Base-by-base conservation (phyloP, 2,113 vertebrate species). In the Ornithorhynchus anatinus region DNA sequence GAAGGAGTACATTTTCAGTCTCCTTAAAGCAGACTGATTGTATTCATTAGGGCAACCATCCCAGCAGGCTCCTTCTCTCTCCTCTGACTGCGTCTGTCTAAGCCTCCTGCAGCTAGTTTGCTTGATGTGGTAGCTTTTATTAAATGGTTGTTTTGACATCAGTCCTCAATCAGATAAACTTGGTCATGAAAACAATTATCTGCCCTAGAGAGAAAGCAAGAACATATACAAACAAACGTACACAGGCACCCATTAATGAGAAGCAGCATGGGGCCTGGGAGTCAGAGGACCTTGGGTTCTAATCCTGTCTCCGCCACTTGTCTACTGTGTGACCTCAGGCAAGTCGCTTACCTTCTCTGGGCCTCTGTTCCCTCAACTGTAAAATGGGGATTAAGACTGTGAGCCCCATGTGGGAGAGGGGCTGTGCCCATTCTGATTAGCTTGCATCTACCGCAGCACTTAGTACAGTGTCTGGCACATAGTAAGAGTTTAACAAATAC, bases 91-190 rank as follows among this genome's bases (percentile, higher is more conserved):
- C 16, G 53, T 58, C 42, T 50, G 19, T 11, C 40, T 38, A 65
- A 19, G 51, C 44, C 53, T 61, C 64, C 58, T 11, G 10, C 38
- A 25, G 60, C 38, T 27, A 3, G 57, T 35, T 10, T 25, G 29
- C 59, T 69, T 64, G 39, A 54, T 42, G 59, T 61, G 61, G 33
- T 42, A 17, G 47, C 33, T 52, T 47, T 80, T 61, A 48, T 57
- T 47, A 80, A 83, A 79, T 57, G 44, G 10, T 54, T 53, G 35
- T 39, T 84, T 80, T 80, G 77, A 84, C 77, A 77, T 84, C 73
- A 84, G 61, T 62, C 47, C 52, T 60, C 43, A 70, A 59, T 53
- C 69, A 53, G 69, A 75, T 65, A 75, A 80, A 71, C 22, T 20
- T 19, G 58, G 36, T 47, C 45, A 20, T 53, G 50, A 68, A 73